Conservation (phyloP, 2,797 vertebrate species). For the Microhierax caerulescens region DNA sequence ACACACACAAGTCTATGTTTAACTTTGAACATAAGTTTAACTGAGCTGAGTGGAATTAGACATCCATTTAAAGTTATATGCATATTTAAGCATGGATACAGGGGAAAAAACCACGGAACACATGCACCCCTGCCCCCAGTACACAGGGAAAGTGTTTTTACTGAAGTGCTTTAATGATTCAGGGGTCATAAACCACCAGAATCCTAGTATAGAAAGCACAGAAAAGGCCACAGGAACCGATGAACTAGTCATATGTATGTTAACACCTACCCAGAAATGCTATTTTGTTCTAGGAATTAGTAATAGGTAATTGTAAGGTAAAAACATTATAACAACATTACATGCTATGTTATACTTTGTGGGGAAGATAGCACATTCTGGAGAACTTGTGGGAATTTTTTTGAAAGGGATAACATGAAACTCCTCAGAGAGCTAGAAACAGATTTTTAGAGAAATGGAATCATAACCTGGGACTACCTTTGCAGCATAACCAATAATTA, state of each 20-base stretch:
- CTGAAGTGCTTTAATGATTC: background rate
- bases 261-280: background rate
- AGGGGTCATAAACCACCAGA: background rate
- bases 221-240: background rate
- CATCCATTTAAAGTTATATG: background rate
- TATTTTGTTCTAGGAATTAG: background rate
- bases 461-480: background rate
- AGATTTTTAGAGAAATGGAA: background rate
- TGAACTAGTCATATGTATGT: background rate
- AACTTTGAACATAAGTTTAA: background rate
- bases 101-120: background rate
- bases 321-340: background rate
- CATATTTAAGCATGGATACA: background rate
- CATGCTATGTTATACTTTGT: background rate
- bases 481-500: background rate
- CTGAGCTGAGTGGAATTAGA: background rate
- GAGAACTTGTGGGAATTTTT: background rate
- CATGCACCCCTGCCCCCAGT: accelerated
- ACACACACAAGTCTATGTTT: background rate
- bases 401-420: background rate
- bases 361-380: background rate
- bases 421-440: background rate
- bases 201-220: background rate
- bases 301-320: background rate
- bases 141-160: background rate